Base-by-base conservation (phyloP, 2,888 invertebrate genomes). In the Acrobeloides nanus region DNA sequence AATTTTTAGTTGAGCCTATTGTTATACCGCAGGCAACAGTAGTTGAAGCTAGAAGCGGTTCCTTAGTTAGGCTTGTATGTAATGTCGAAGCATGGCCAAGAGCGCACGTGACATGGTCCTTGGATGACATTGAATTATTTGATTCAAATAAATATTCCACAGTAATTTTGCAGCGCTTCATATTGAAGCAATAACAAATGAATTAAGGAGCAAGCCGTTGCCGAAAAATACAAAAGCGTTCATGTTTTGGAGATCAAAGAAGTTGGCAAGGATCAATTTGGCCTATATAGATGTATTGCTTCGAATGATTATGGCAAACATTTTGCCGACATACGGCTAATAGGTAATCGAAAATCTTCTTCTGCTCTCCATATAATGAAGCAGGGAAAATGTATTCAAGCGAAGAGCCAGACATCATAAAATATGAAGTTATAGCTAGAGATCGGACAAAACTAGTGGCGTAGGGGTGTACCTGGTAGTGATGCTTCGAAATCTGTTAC, bases 11-110 rank as follows among this genome's bases (percentile, higher is more conserved):
- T 41, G 53, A 62, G 21, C 71, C 71, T 6, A 52, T 62, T 21
- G 69, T 68, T 6, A 56, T 61, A 24, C 62, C 71, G 1, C 67
- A 71, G 48, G 42, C 59, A 10, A 18, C 46, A 32, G 45, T 49
- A n/a, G 55, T 48, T 2, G 51, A 63, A 25, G 57, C 56, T 15
- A 23, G n/a, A 1, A 41, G 35, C 18, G 51, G 55, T 10, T 40
- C 57, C 1, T 25, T 50, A 23, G 62, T 45, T 18, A 27, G 55
- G 4, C 35, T 63, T 5, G 57, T 48, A n/a, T 66, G 68, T 48
- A 65, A 59, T 4, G 64, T 67, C 20, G 68, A 72, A 52, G 62
- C 71, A 3, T 72, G 72, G 72, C 72, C 72, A 2, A 41, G 70
- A 29, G 64, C 71, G 1, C 55, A 64, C 20, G 60, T 72, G 34